Conservation (phyloP, 2,797 vertebrate species). For the Malacoraja senta region DNA sequence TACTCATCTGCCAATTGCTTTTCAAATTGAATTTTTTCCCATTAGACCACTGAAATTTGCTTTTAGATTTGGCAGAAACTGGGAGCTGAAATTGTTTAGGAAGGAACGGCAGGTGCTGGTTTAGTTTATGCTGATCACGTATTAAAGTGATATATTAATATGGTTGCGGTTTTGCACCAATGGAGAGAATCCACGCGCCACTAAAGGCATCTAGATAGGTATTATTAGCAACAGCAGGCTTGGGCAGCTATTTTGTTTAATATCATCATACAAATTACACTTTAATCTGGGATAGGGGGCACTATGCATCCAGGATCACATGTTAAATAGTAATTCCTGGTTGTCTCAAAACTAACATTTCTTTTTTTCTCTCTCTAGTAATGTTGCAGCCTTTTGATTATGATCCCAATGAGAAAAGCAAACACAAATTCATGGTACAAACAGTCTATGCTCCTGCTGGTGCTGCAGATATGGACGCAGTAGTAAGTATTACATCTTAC, state of each 20-base stretch:
- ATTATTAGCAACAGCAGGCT: background rate
- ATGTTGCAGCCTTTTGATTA: conserved; percentile 98
- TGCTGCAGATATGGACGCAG: conserved; percentile 83
- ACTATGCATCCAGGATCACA: background rate
- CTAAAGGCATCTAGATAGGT: too few species aligned
- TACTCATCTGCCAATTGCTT: background rate
- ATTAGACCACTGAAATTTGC: background rate
- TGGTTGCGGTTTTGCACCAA: background rate
- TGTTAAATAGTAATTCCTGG: background rate
- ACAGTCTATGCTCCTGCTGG: conserved; percentile 86
- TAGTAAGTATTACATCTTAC: conserved; percentile 68
- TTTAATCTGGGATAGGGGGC: background rate
- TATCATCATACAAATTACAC: background rate
- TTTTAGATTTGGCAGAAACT: background rate
- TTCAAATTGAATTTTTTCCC: background rate
- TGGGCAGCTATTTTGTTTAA: background rate
- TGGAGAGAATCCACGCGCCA: background rate
- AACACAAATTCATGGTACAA: conserved; percentile 99
- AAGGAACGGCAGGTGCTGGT: background rate
- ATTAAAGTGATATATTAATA: background rate
- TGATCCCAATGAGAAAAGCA: conserved; percentile 98
- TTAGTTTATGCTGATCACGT: background rate
- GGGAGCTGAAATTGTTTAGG: background rate
- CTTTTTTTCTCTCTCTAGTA: conserved; percentile 62
- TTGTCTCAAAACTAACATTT: conserved; percentile 25